phyloP scores from a whole-genome alignment of 1,140 invertebrate genomes.

The Aleiodes sp. region DNA sequence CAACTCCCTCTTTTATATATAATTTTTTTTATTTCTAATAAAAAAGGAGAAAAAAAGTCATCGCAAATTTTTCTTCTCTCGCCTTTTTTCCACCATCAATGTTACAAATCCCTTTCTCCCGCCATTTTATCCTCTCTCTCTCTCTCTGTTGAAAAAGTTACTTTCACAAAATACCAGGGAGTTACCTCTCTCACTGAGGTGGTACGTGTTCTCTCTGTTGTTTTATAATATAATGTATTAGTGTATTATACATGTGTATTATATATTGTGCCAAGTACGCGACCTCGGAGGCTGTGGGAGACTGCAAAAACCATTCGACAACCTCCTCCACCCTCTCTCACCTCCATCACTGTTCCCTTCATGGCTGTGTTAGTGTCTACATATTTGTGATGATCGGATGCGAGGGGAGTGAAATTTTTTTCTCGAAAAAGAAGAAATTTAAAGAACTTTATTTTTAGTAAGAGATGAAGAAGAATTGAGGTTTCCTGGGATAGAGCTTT shows the following conservation, averaged over 20 bases:
- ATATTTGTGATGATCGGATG: no score
- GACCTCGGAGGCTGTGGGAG: conserved; percentile 4
- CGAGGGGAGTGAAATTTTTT: no score
- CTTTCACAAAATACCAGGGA: conserved; percentile 17
- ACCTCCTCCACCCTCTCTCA: no score
- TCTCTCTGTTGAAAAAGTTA: neutral
- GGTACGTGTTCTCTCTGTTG: conserved; percentile 16
- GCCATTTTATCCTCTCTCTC: conserved; percentile 5
- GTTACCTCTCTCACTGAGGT: conserved; percentile 14
- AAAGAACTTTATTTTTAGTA: neutral
- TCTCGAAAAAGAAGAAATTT: neutral
- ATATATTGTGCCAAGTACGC: conserved; percentile 15
- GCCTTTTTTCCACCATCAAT: neutral
- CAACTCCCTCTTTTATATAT: conserved; percentile 41
- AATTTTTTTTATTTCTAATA: conserved; percentile 14
- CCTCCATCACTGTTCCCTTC: no score
- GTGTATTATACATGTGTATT: neutral
- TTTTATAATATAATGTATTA: conserved; percentile 8
- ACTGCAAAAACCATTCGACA: neutral
- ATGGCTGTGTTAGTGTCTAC: no score
- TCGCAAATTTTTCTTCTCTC: neutral
- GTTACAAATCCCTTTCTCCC: conserved; percentile 3
- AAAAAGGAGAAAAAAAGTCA: no score
- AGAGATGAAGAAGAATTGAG: neutral
- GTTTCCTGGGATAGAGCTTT: neutral